These are phyloP conservation scores for Mycteria americana DNA, from an alignment of 2,797 vertebrate genomes.

Conservation along the genomic window DNA sequence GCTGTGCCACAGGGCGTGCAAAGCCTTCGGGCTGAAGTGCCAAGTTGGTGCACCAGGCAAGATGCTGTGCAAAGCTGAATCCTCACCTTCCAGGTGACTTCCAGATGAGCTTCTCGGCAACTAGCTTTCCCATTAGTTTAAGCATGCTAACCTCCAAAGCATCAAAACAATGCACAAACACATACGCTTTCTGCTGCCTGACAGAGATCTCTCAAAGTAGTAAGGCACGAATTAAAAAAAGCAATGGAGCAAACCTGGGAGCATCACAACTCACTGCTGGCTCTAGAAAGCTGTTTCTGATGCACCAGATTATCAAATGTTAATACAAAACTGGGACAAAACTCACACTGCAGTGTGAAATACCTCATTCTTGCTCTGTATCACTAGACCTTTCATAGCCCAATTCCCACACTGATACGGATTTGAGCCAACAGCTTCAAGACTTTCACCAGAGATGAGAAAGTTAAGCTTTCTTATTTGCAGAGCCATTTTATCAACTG, in stretches of 20 bases:
- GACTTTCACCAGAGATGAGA: neutral
- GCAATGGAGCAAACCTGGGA: neutral
- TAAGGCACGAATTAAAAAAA: rapidly evolving
- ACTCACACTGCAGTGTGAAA: neutral
- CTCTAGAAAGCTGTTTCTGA: neutral
- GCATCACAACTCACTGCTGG: neutral
- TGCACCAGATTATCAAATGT: neutral
- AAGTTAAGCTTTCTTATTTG: conserved; percentile 36
- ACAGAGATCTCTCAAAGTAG: neutral
- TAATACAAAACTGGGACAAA: neutral
- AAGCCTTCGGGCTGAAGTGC: rapidly evolving
- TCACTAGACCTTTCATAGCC: neutral
- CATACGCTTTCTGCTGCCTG: rapidly evolving
- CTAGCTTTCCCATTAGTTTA: neutral
- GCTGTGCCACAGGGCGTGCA: neutral
- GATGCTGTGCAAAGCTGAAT: neutral
- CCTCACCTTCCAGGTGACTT: neutral
- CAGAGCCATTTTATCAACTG: conserved; percentile 51
- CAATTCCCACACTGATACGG: neutral
- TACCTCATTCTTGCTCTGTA: neutral
- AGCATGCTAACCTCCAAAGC: neutral
- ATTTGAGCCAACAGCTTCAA: neutral
- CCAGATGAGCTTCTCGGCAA: neutral
- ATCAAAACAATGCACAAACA: neutral
- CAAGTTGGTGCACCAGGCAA: neutral